Evolutionary conservation across 2,113 vertebrate species (phyloP), one percentile per base, ranked within the genome.

Genomic region (Heloderma charlesbogerti): DNA sequence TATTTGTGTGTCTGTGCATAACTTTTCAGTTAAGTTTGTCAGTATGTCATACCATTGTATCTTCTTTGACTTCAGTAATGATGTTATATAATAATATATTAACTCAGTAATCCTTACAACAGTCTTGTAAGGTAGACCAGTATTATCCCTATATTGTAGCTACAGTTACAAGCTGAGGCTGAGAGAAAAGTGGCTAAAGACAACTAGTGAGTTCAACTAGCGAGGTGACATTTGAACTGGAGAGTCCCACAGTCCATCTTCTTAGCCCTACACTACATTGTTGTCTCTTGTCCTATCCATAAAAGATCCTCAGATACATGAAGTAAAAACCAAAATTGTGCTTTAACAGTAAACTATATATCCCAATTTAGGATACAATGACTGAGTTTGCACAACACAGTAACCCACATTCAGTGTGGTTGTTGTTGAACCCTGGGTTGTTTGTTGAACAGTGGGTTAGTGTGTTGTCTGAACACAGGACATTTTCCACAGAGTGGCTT

Each of bases 11-110:
- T 22, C 63, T 43, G 91, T 83, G 7, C 4, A n/a, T n/a, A 75
- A 57, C 90, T 91, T 51, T 79, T 75, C 69, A 92, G 77, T 92
- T 90, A 83, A 92, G 66, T 81, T 87, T 80, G n/a, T 51, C 20
- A 88, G n/a, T 87, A 43, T 40, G 31, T 45, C 3, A 2, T 63
- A 80, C 91, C 57, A 78, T n/a, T 1, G 0, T 71, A 45, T 94
- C 90, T 15, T 57, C 48, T 82, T 82, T 57, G 34, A n/a, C 10
- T 45, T 16, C 18, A 69, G 31, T 66, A 66, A 40, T 83, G 9
- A 45, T 79, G 9, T 45, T 15, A 37, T 27, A 57, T 57, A 54
- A 48, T 71, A 10, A 27, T 66, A 60, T 31, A 34, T 45, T 20
- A 48, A 10, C 29, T 71, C 25, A 16, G 63, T n/a, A 71, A 89